Evolutionary conservation across 2,888 invertebrate species (phyloP).

Genomic region (Antheraea yamamai): DNA sequence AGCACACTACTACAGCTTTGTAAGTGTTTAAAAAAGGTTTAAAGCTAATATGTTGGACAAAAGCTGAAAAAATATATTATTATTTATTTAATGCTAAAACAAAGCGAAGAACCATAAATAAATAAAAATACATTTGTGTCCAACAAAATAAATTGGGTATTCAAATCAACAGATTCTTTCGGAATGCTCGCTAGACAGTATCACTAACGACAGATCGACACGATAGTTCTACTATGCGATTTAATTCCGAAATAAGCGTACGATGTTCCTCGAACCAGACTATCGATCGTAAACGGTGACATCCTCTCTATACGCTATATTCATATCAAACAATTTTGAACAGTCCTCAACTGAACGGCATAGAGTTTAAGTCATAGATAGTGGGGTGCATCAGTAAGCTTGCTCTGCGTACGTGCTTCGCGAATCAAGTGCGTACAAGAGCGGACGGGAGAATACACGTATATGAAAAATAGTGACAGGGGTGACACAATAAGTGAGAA

Average conservation of each 20-base stretch:
- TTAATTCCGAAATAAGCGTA: constrained; percentile 66
- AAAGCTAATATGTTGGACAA: not conserved
- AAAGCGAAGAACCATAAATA: not conserved
- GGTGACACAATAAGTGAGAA: constrained; percentile 71
- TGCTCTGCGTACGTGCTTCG: constrained; percentile 67
- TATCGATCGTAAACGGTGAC: constrained; percentile 61
- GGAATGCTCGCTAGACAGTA: constrained; percentile 46
- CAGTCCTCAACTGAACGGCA: constrained; percentile 41
- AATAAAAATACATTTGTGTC: constrained; percentile 17
- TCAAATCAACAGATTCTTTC: constrained; percentile 49
- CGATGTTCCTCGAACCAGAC: constrained; percentile 68
- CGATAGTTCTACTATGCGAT: constrained; percentile 60
- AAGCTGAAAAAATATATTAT: not conserved
- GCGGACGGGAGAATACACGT: constrained; percentile 67
- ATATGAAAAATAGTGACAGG: constrained; percentile 79
- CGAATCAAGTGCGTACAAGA: constrained; percentile 79
- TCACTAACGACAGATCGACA: constrained; percentile 62
- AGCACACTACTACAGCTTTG: no score
- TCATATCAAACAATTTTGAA: constrained; percentile 32
- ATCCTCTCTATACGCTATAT: constrained; percentile 57
- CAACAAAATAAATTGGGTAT: constrained; percentile 25
- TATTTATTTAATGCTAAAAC: not conserved
- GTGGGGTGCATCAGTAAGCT: constrained; percentile 26
- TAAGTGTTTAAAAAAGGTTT: no score
- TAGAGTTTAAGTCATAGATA: constrained; percentile 53